Evolutionary conservation across 2,888 invertebrate genomes (phyloP), one percentile per base, ranked within the genome.

Genomic region (Drosophila tanythrix): DNA sequence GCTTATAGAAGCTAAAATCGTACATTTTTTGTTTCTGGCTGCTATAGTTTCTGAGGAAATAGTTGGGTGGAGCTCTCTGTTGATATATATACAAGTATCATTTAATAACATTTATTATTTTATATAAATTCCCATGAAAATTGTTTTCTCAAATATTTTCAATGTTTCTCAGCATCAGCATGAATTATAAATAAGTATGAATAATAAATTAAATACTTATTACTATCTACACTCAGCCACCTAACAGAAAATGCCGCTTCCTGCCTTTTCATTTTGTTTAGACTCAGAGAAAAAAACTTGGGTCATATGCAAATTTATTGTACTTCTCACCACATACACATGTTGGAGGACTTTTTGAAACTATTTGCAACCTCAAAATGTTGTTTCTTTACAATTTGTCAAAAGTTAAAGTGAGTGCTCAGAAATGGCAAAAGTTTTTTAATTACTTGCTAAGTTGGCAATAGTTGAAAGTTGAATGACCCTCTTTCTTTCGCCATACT

Each of bases 401-500:
- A 70, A 70, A 79, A 76, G 73, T 74, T 70, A 55, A 43, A n/a
- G 38, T 35, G 33, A 18, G 50, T 31, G 38, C 35, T 33, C 46
- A 59, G 27, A 74, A 60, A 21, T 29, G 43, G 13, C n/a, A 8
- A 74, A 83, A 85, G 61, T 84, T 89, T 82, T 72, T 57, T 77
- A 89, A 86, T 82, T 75, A 88, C 73, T 88, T 82, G 63, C 43
- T 77, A 21, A 63, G 68, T 56, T 80, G 64, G 33, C 58, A 64
- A 58, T 36, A 58, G 60, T 67, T 62, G 51, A 66, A 62, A 77
- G 81, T 77, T 62, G 40, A 73, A 61, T 60, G 68, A 77, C 65
- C 64, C 56, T 27, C n/a, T 10, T 21, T 59, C 40, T 63, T 65
- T 10, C 29, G 46, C 35, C 27, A 36, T 63, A 58, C 55, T 13